Percentiles rank a stretch among this genome's conserved stretches.
Evolutionary conservation across 37 sponge, comb jelly and placozoan species (phyloP).

Genomic region (Cladorhizidae sp.): DNA sequence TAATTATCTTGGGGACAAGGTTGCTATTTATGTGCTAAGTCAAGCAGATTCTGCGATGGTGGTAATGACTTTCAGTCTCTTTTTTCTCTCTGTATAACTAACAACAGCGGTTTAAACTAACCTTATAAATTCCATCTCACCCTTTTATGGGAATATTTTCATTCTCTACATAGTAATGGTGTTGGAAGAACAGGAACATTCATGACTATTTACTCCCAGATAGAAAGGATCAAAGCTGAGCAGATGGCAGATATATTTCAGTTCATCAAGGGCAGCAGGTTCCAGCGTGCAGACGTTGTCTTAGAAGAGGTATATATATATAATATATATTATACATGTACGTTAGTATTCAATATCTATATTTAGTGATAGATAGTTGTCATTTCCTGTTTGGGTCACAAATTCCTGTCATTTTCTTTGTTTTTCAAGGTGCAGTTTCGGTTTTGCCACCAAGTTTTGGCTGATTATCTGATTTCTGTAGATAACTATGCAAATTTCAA

Average conservation of each 20-base stretch:
- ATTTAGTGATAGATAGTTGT: neutral
- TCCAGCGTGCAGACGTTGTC: constrained; percentile 56
- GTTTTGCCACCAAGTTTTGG: constrained; percentile 44
- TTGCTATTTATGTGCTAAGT: too few species aligned
- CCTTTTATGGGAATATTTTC: neutral
- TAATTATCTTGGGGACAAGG: too few species aligned
- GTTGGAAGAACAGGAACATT: constrained; percentile 74
- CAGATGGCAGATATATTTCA: constrained; percentile 69
- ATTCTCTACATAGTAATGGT: constrained; percentile 57
- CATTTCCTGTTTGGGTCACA: neutral
- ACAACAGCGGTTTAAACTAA: too few species aligned
- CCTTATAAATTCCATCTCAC: neutral
- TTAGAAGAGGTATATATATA: constrained; percentile 46
- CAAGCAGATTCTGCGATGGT: too few species aligned
- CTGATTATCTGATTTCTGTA: constrained; percentile 38
- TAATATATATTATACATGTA: too few species aligned
- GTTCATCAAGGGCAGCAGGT: constrained; percentile 52
- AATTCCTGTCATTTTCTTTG: neutral
- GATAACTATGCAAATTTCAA: constrained; percentile 57
- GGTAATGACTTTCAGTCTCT: neutral
- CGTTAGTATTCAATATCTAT: neutral
- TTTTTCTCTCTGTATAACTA: neutral
- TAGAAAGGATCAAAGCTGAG: constrained; percentile 81
- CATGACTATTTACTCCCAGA: constrained; percentile 51
- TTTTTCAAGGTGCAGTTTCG: constrained; percentile 35